phyloP scores from a whole-genome alignment of 2,113 vertebrate genomes.

The Trinectes maculatus region DNA sequence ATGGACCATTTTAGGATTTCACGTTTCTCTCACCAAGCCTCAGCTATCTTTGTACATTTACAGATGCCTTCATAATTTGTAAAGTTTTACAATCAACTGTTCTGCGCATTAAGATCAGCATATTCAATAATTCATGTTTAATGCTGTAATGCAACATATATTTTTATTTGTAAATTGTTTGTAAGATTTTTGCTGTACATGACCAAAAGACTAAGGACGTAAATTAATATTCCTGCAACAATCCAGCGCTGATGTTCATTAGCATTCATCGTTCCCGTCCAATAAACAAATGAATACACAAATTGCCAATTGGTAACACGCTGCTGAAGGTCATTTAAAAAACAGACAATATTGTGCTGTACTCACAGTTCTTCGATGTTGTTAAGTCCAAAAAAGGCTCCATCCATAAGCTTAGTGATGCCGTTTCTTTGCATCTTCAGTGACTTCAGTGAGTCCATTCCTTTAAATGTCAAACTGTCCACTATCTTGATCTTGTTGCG shows the following conservation, averaged over 20 bases:
- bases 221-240: neutral
- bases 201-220: neutral
- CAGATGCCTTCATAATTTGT: neutral
- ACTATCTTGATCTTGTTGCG: conserved; percentile 94
- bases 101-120: neutral
- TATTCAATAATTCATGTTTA: neutral
- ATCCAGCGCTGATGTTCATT: neutral
- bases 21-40: no score
- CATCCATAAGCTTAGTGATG: conserved; percentile 94
- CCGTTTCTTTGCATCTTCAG: conserved; percentile 97
- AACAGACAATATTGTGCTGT: neutral
- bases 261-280: neutral
- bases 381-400: conserved; percentile 95
- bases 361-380: conserved; percentile 90
- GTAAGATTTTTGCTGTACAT: neutral
- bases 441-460: conserved; percentile 91
- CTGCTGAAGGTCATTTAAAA: conserved; percentile 1
- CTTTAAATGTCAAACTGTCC: conserved; percentile 97
- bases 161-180: neutral
- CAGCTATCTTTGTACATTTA: neutral
- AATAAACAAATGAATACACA: neutral
- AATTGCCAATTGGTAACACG: neutral
- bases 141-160: neutral
- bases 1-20: no score
- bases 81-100: neutral